Base-by-base conservation (phyloP, 2,888 invertebrate genomes). In the Drosophila kanekoi region DNA sequence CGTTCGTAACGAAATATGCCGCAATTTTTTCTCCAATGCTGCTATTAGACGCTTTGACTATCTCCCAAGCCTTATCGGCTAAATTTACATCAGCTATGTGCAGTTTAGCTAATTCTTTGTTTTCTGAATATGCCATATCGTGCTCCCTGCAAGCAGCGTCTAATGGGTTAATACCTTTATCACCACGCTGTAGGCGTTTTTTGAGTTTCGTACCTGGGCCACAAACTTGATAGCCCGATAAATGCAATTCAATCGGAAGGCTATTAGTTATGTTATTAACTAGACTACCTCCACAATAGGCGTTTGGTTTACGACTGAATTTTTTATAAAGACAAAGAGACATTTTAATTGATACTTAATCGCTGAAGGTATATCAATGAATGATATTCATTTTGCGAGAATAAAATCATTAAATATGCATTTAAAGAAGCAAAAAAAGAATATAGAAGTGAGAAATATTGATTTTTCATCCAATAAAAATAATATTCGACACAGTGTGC, bases 1-100 rank as follows among this genome's bases (percentile, higher is more conserved):
- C 62, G 9, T 68, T 58, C 4, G 38, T 58, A 10, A 68, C 53
- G 47, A 68, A 58, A 37, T 49, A 66, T 11, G 49, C 60, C 20
- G 45, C 57, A 16, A 53, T 16, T 20, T 47, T 52, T 49, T 62
- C 58, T 37, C 28, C 37, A 3, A 48, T 9, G 5, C 4, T 16
- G 23, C 52, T 62, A 48, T 58, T 44, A 38, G 43, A 48, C 44
- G 54, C 48, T 40, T 63, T 63, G 20, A 63, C 49, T n/a, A 58
- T 44, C 13, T 23, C 23, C 57, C 58, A 64, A 2, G 57, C 56
- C 44, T 38, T 63, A 18, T 49, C 44, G 14, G 49, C 49, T 57
- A 63, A 57, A 35, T 38, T 37, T 28, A 23, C 3, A 37, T 67
- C 61, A 6, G 51, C 56, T 10, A 3, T 35, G 43, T 61, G 61